Base-by-base conservation (phyloP, 2,888 invertebrate species). In the Amorpha juglandis region DNA sequence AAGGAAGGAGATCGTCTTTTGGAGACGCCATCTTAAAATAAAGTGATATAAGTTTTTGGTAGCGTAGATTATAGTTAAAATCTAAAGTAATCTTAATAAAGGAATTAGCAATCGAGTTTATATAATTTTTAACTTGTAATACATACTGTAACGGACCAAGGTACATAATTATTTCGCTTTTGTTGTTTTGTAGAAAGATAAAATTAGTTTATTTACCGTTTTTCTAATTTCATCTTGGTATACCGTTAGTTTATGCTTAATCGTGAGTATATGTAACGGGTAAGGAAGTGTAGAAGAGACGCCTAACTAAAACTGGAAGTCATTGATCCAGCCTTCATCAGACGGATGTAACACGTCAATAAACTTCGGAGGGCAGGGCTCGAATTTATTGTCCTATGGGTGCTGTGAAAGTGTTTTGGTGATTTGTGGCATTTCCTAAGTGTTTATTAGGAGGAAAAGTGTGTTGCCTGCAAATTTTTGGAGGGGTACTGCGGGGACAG, bases 131-230 rank as follows among this genome's bases (percentile, higher is more conserved):
- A 85, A 83, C 84, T 78, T 74, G 78, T 84, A 78, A 91, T 94
- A 95, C 94, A 95, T 95, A 95, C 95, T 95, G 95, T 96, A 95
- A 96, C 96, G 96, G 95, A 96, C 96, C 96, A 95, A 96, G 96
- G 96, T 96, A 95, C 88, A 93, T 81, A 76, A 79, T 83, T 94
- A 94, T 94, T 94, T 94, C 84, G 76, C 76, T 82, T 80, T 86
- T 88, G 83, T 82, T 84, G 79, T 83, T 83, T 78, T 78, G 68
- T 73, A 72, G 71, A 82, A 76, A 75, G 74, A 79, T 79, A 80
- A 87, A 87, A 83, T 87, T 86, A 81, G 88, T 92, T 91, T 92
- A 90, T 92, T 91, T 92, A 92, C 90, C 83, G 90, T 91, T 89
- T 84, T 80, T 80, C 71, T 78, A 78, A 76, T 80, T 80, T 80